Evolutionary conservation across 2,888 invertebrate genomes (phyloP), one percentile per base, ranked within the genome.

Genomic region (Gari tellinella): DNA sequence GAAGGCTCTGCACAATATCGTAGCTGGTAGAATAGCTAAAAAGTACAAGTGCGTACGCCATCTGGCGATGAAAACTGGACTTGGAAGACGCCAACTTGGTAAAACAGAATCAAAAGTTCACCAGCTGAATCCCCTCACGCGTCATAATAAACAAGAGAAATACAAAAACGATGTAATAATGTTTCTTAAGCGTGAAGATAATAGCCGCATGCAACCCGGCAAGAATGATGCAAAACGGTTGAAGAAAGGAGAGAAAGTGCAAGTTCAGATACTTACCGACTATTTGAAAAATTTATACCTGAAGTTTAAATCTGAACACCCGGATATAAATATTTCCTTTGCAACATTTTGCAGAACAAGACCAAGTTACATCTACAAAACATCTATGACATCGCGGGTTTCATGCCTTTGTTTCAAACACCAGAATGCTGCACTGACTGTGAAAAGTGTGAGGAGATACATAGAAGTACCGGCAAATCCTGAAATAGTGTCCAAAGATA

Each of bases 331-430:
- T 3, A 51, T 79, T 17, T 75, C 72, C 5, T 41, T 72, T 4
- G 37, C 72, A 38, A 55, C 69, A 15, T 80, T 80, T 49, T 62
- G 61, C n/a, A 26, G 72, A 43, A 46, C 25, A 4, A 19, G 69
- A 21, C 76, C 65, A 41, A 60, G 38, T 8, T 63, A 80, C 31
- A 69, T 76, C 21, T 46, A 45, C 2, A 45, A 45, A 26, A 38
- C 69, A 8, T 17, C 56, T 7, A 62, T 72, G 38, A 45, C 51
- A 23, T 43, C 26, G 17, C 19, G 75, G n/a, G 26, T 49, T 10
- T 62, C 68, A 3, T 75, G 75, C 21, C 25, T 75, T 12, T 79
- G 75, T 17, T 64, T 49, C 5, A 65, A 68, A 41, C 75, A 80
- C 41, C 72, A 76, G 53, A 76, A 72, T 45, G 65, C 68, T 2